Percentiles rank a stretch among this genome's conserved stretches.
These are phyloP conservation scores for Tetanocera ferruginea DNA, from an alignment of 2,888 invertebrate species.

Conservation along the genomic window DNA sequence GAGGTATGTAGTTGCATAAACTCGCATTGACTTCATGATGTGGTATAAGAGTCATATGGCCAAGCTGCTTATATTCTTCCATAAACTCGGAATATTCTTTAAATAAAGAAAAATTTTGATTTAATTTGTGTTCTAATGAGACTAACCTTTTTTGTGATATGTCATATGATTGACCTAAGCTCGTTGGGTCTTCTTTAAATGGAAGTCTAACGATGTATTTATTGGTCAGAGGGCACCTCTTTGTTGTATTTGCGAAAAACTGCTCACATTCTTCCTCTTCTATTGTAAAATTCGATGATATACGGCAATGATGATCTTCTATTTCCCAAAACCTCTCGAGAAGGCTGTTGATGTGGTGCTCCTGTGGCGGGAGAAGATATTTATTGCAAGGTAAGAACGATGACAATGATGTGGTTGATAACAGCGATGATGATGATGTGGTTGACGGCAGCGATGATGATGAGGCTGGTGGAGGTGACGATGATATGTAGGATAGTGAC, in stretches of 20 bases:
- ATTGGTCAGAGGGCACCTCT: constrained; percentile 20
- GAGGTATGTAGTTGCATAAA: constrained; percentile 24
- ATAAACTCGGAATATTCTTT: constrained; percentile 34
- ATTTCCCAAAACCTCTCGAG: constrained; percentile 18
- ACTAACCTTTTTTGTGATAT: constrained; percentile 29
- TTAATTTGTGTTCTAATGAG: constrained; percentile 21
- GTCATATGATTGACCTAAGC: constrained; percentile 32
- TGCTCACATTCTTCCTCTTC: constrained; percentile 33
- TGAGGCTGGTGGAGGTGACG: no score
- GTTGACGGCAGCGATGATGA: no score
- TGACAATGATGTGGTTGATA: not conserved
- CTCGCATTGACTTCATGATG: not conserved
- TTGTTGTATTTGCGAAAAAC: constrained; percentile 23
- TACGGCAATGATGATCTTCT: not conserved
- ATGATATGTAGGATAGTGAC: no score
- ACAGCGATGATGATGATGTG: no score
- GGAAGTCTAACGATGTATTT: constrained; percentile 35
- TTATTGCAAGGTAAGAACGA: constrained; percentile 24
- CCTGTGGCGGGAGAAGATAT: constrained; percentile 12
- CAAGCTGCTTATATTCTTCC: constrained; percentile 21
- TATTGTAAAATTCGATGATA: not conserved
- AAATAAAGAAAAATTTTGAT: constrained; percentile 16
- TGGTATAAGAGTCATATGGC: constrained; percentile 25
- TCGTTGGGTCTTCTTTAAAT: constrained; percentile 27
- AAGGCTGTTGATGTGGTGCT: constrained; percentile 7